These are phyloP conservation scores for Tipula vernalis DNA, from an alignment of 2,888 invertebrate genomes.

Conservation along the genomic window DNA sequence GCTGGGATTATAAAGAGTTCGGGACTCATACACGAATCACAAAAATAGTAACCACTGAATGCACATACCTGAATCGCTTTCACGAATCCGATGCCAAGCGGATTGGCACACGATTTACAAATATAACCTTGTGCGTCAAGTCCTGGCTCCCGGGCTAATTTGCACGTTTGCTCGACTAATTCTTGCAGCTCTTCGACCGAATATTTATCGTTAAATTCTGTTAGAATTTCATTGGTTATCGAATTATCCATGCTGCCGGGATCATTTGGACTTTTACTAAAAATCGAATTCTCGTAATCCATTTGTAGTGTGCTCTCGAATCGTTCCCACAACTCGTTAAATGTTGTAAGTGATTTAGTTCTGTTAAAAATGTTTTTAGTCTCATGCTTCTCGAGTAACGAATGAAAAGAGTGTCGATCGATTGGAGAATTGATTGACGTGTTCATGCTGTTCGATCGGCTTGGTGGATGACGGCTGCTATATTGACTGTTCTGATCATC, in stretches of 20 bases:
- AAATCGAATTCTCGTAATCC: background rate
- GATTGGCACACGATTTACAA: conserved; percentile 48
- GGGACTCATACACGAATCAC: conserved; percentile 74
- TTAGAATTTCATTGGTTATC: conserved; percentile 24
- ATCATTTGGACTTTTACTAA: background rate
- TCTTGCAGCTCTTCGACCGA: conserved; percentile 42
- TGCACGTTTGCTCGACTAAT: conserved; percentile 52
- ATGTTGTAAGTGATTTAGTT: conserved; percentile 33
- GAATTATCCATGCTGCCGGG: background rate
- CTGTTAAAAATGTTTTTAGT: conserved; percentile 27
- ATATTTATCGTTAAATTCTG: conserved; percentile 40
- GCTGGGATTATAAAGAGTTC: conserved; percentile 76
- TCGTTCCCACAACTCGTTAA: conserved; percentile 47
- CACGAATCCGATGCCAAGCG: conserved; percentile 47
- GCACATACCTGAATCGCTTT: conserved; percentile 57
- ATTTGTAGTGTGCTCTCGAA: conserved; percentile 24
- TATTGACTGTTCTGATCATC: conserved; percentile 8
- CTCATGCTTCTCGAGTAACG: conserved; percentile 30
- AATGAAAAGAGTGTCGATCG: conserved; percentile 31
- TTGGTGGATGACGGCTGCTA: conserved; percentile 13
- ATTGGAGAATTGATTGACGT: conserved; percentile 26
- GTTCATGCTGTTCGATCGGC: conserved; percentile 30
- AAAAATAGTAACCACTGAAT: conserved; percentile 82
- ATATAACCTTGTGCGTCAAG: conserved; percentile 77
- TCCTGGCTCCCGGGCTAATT: conserved; percentile 63